A percentile compares a stretch with the other conserved stretches of the same genome.
phyloP scores from a whole-genome alignment of 2,888 invertebrate species.

The Sinhomidia bicolor region DNA sequence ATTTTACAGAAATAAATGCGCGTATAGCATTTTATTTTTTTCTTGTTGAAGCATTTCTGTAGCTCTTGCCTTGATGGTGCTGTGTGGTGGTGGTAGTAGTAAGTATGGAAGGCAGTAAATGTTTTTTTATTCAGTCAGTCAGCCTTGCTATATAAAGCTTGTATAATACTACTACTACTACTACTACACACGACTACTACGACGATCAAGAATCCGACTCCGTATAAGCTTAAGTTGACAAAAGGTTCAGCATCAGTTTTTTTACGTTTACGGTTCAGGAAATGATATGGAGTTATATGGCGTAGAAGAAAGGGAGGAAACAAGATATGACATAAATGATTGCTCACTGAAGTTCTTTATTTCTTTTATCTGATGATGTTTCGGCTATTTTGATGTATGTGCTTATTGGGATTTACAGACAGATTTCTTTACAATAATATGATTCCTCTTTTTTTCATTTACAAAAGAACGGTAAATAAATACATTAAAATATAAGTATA shows the following conservation, averaged over 20 bases:
- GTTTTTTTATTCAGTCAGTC: conserved; percentile 8
- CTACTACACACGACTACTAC: no score
- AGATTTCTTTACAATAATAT: conserved; percentile 27
- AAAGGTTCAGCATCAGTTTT: conserved; percentile 58
- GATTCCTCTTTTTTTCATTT: conserved; percentile 13
- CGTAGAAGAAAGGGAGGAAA: conserved; percentile 61
- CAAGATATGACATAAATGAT: conserved; percentile 72
- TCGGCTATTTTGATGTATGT: conserved; percentile 46
- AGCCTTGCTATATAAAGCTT: conserved; percentile 38
- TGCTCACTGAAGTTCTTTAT: conserved; percentile 59
- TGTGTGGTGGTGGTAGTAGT: not conserved
- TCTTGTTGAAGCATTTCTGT: no score
- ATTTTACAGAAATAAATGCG: not conserved
- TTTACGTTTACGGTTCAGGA: conserved; percentile 46
- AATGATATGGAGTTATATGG: conserved; percentile 62
- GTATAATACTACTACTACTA: no score
- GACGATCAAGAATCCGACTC: conserved; percentile 43
- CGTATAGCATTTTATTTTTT: no score
- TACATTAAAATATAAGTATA: not conserved
- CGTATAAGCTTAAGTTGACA: conserved; percentile 59
- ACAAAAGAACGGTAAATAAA: not conserved
- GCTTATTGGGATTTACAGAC: conserved; percentile 46
- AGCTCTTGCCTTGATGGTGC: no score
- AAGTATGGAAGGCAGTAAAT: not conserved
- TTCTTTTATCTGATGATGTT: conserved; percentile 53